A percentile compares a stretch with the other conserved stretches of the same genome.
Conservation (phyloP, 2,113 vertebrate genomes). For the Mohoua ochrocephala region DNA sequence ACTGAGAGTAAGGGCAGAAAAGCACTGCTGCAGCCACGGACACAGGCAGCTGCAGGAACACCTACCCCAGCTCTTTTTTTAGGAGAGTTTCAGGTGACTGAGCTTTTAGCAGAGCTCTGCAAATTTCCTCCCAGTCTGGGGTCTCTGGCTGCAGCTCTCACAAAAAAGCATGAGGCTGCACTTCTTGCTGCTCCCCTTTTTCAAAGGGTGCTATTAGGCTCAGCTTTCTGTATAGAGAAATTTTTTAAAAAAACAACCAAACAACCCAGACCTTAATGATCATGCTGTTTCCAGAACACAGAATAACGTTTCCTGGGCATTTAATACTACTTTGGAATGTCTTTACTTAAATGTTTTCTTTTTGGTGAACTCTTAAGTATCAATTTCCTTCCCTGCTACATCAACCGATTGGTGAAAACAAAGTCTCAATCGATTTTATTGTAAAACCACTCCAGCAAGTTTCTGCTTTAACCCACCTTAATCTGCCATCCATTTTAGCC, state of each 20-base stretch:
- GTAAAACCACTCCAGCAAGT: background rate
- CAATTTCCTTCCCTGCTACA: background rate
- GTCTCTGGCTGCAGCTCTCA: background rate
- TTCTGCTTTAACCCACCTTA: slow-evolving; percentile 78
- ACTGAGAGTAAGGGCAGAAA: background rate
- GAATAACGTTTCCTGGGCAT: background rate
- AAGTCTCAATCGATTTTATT: background rate
- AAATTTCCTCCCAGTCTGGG: background rate
- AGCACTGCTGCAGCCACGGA: background rate
- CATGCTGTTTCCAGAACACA: background rate
- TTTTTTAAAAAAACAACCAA: background rate
- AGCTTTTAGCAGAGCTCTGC: background rate
- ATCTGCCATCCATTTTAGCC: slow-evolving; percentile 92
- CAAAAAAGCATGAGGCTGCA: slow-evolving; percentile 2
- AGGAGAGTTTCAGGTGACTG: slow-evolving; percentile 18
- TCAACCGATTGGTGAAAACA: background rate
- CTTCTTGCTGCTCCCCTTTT: background rate
- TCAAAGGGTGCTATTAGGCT: slow-evolving; percentile 5
- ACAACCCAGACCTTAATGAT: background rate
- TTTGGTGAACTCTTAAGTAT: background rate
- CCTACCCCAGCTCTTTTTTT: background rate
- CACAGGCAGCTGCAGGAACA: background rate
- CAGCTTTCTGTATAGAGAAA: background rate
- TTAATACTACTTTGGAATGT: background rate
- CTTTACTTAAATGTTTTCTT: background rate